Percentiles rank a stretch among this genome's conserved stretches.
Conservation (phyloP, 1,140 invertebrate species). For the Lerema accius region DNA sequence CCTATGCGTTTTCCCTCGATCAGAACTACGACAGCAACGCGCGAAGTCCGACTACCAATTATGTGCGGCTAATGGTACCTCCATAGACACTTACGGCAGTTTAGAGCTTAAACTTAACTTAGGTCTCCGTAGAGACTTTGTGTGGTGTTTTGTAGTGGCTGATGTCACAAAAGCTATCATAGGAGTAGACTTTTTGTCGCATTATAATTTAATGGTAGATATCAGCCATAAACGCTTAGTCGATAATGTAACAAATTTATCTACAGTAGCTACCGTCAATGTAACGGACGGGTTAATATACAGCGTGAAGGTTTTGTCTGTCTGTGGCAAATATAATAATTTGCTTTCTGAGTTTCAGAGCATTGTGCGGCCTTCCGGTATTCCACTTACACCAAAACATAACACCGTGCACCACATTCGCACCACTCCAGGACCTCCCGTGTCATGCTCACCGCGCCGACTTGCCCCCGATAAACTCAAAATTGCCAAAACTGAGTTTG, state of each 20-base stretch:
- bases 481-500: background rate
- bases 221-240: constrained; percentile 21
- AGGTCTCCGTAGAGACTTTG: constrained; percentile 15
- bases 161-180: constrained; percentile 28
- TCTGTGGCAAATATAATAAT: background rate
- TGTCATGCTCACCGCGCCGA: constrained; percentile 2
- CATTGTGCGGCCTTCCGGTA: constrained; percentile 3
- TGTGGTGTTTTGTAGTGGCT: constrained; percentile 22
- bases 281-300: no score
- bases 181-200: constrained; percentile 29
- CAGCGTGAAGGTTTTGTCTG: constrained; percentile 10
- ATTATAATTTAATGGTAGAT: constrained; percentile 33
- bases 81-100: constrained; percentile 22
- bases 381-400: background rate
- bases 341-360: constrained; percentile 2
- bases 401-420: constrained; percentile 6
- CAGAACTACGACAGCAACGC: background rate
- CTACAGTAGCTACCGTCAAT: background rate
- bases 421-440: constrained; percentile 17
- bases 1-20: constrained; percentile 28
- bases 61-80: constrained; percentile 13
- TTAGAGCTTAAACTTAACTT: constrained; percentile 5
- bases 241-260: constrained; percentile 22
- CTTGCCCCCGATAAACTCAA: constrained; percentile 12
- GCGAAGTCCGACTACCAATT: constrained; percentile 11